Conservation (phyloP, 2,113 vertebrate species). For the Pantherophis guttatus region DNA sequence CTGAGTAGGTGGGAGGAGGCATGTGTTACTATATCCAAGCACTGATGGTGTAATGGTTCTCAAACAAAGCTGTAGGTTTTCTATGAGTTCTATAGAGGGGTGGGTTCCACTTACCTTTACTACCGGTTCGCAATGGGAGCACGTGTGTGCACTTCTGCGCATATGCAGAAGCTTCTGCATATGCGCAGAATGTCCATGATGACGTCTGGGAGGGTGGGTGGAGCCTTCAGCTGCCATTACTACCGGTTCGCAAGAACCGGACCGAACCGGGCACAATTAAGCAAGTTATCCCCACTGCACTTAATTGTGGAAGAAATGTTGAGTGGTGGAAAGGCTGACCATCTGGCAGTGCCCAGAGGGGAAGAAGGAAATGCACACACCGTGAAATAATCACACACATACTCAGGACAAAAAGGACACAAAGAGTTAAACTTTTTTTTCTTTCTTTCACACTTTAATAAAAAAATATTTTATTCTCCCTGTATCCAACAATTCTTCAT, state of each 20-base stretch:
- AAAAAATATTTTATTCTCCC: neutral
- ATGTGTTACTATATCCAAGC: neutral
- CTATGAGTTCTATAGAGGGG: neutral
- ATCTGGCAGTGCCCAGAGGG: neutral
- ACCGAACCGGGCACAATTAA: no score
- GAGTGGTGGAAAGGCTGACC: neutral
- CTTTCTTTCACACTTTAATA: neutral
- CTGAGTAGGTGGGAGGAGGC: neutral
- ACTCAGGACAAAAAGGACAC: neutral
- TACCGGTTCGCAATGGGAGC: no score
- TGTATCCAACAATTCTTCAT: neutral
- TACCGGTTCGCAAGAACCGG: no score
- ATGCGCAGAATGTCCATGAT: no score
- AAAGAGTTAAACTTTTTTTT: neutral
- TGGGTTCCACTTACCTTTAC: no score
- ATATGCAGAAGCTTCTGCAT: no score
- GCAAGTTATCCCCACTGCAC: neutral
- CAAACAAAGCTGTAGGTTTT: neutral
- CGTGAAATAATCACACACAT: neutral
- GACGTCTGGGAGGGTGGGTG: no score
- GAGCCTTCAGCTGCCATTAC: no score
- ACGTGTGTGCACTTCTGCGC: no score
- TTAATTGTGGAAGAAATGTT: neutral
- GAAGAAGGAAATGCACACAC: neutral
- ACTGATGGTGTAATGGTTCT: neutral